Evolutionary conservation across 2,888 invertebrate genomes (phyloP).

Genomic region (Acronicta aceris): DNA sequence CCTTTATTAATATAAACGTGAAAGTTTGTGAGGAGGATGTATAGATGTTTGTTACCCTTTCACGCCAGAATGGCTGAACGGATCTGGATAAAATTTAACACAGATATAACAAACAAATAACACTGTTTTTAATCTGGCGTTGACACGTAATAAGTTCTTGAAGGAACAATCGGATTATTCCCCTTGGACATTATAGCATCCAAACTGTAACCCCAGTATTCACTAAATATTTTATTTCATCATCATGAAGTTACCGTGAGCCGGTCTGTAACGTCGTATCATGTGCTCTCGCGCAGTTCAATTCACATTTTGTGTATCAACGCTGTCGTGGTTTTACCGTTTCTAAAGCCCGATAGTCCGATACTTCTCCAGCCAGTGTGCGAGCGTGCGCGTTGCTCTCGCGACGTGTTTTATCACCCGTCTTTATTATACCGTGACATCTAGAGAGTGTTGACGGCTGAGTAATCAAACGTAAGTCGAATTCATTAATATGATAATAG

Average conservation of each 20-base stretch:
- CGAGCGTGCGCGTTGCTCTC: constrained; percentile 50
- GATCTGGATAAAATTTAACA: too few relatives aligned
- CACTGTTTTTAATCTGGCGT: constrained; percentile 40
- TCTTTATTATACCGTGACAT: constrained; percentile 40
- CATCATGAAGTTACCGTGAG: too few relatives aligned
- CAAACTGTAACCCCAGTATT: too few relatives aligned
- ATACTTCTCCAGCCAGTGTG: constrained; percentile 36
- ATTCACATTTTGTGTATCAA: constrained; percentile 39
- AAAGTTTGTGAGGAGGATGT: too few relatives aligned
- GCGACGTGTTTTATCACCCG: constrained; percentile 44
- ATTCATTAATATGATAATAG: constrained; percentile 3
- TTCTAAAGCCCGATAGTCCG: constrained; percentile 31
- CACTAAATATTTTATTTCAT: too few relatives aligned
- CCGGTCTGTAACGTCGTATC: constrained; percentile 1
- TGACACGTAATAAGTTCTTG: constrained; percentile 1
- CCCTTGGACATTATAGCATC: too few relatives aligned
- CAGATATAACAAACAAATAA: too few relatives aligned
- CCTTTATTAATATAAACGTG: too few relatives aligned
- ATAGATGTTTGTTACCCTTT: too few relatives aligned
- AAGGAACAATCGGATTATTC: too few relatives aligned
- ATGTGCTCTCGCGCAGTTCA: constrained; percentile 50
- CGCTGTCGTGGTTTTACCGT: constrained; percentile 28
- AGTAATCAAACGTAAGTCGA: constrained; percentile 37
- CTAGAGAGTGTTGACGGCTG: constrained; percentile 30
- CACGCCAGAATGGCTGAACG: too few relatives aligned